Evolutionary conservation across 1,140 invertebrate genomes (phyloP).

Genomic region (Drosophila rufa): DNA sequence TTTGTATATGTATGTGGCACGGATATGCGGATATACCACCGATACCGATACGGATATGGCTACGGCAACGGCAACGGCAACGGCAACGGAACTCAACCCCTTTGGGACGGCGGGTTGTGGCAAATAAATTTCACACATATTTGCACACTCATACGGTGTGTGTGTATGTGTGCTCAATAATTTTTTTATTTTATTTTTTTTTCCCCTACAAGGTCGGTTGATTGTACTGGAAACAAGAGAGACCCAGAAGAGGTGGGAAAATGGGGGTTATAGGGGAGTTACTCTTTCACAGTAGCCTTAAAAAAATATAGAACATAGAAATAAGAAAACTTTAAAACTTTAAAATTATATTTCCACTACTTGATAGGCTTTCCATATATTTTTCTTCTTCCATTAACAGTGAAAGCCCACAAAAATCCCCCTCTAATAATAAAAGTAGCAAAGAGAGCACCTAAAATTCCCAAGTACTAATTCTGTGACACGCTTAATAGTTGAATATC

Average conservation of each 20-base stretch:
- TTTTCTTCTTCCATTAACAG: too few relatives aligned
- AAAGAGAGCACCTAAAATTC: too few relatives aligned
- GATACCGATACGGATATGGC: conserved; percentile 14
- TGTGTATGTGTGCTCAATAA: conserved; percentile 62
- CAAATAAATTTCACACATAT: conserved; percentile 84
- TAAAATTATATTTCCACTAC: too few relatives aligned
- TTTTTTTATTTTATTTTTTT: conserved; percentile 29
- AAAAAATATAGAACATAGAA: background rate
- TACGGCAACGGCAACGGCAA: too few relatives aligned
- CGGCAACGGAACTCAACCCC: conserved; percentile 15
- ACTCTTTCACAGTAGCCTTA: background rate
- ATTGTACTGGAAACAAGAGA: conserved; percentile 65
- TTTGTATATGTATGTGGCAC: conserved; percentile 1
- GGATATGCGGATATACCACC: conserved; percentile 12
- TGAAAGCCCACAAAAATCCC: too few relatives aligned
- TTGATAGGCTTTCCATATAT: too few relatives aligned
- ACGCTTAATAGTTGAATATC: too few relatives aligned
- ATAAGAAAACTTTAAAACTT: too few relatives aligned
- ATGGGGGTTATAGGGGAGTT: background rate
- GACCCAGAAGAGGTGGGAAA: background rate
- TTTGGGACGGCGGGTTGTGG: conserved; percentile 50
- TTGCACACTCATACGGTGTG: conserved; percentile 60
- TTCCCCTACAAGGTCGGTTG: conserved; percentile 69
- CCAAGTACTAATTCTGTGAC: too few relatives aligned
- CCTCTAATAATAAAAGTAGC: too few relatives aligned